A percentile compares a stretch with the other conserved stretches of the same genome.
phyloP scores from a whole-genome alignment of 2,113 vertebrate genomes.

The Megalops atlanticus region DNA sequence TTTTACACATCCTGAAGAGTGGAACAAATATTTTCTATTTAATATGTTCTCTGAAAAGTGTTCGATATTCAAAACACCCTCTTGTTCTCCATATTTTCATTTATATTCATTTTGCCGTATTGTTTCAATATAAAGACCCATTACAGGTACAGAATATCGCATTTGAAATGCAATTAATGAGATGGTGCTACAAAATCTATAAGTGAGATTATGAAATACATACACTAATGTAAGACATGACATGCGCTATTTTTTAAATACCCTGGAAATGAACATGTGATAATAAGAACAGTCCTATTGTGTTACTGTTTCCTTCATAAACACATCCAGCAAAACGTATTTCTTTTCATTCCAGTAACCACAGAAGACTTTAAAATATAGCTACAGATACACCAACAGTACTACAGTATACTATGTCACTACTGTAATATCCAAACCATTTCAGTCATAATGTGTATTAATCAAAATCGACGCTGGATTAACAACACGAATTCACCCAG shows the following conservation, averaged over 20 bases:
- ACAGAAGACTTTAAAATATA: neutral
- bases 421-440: constrained; percentile 7
- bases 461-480: constrained; percentile 5
- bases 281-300: too few species aligned
- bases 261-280: too few species aligned
- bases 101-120: neutral
- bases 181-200: neutral
- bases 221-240: neutral
- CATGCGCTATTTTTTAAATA: neutral
- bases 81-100: neutral
- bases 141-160: neutral
- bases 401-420: neutral
- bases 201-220: neutral
- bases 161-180: neutral
- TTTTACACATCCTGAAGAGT: neutral
- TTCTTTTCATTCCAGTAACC: neutral
- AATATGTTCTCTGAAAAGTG: neutral
- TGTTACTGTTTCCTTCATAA: too few species aligned
- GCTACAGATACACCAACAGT: neutral
- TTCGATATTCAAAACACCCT: neutral
- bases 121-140: neutral
- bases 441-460: neutral
- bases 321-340: too few species aligned
- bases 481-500: neutral
- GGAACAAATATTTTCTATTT: neutral